Conservation (phyloP, 2,113 vertebrate genomes). For the Stictonetta naevosa region DNA sequence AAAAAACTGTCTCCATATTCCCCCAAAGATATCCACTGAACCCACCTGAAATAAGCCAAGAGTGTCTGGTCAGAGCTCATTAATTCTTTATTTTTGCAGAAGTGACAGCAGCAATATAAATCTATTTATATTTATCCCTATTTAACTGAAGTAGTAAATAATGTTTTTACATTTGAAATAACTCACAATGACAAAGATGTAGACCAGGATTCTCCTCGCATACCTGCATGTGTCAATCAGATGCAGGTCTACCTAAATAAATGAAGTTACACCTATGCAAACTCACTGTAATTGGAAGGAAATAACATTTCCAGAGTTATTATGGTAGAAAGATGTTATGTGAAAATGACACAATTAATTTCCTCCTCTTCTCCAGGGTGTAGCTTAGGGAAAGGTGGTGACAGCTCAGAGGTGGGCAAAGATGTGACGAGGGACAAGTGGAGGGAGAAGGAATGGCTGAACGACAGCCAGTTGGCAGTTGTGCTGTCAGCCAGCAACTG, state of each 20-base stretch:
- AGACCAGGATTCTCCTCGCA: neutral
- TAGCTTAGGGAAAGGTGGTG: conserved; percentile 28
- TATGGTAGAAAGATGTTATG: conserved; percentile 7
- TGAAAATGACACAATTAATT: conserved; percentile 60
- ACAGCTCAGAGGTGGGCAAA: conserved; percentile 46
- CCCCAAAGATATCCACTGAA: neutral
- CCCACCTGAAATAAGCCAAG: neutral
- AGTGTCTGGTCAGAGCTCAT: neutral
- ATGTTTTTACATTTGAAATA: conserved; percentile 37
- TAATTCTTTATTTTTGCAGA: neutral
- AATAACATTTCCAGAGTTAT: conserved; percentile 13
- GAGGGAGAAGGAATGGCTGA: neutral
- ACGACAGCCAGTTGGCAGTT: rapidly evolving
- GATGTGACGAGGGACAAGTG: neutral
- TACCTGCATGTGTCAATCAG: conserved; percentile 43
- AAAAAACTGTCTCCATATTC: neutral
- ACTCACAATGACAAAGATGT: conserved; percentile 44
- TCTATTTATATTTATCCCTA: neutral
- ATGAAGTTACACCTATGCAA: conserved; percentile 16
- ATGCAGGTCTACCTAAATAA: neutral
- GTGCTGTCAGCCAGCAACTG: neutral
- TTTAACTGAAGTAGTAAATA: conserved; percentile 40
- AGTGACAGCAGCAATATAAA: neutral
- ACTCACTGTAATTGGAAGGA: conserved; percentile 23
- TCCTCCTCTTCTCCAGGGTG: conserved; percentile 1